A percentile compares a stretch with the other conserved stretches of the same genome.
phyloP scores from a whole-genome alignment of 2,113 vertebrate genomes.

The Odocoileus virginianus region DNA sequence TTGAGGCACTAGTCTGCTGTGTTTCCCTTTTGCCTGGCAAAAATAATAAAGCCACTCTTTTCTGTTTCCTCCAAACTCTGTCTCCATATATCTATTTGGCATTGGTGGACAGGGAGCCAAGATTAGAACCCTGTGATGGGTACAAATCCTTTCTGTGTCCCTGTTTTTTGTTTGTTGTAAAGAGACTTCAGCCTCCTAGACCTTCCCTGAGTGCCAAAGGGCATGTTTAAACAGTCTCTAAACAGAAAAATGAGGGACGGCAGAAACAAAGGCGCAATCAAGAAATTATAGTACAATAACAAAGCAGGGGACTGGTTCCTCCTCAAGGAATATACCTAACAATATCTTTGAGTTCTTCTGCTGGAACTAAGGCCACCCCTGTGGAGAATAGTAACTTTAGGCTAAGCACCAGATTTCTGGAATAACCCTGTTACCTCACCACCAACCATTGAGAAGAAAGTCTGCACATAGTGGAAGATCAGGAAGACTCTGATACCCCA shows the following conservation, averaged over 20 bases:
- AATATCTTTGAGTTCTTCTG: neutral
- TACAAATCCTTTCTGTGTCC: neutral
- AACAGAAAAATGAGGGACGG: neutral
- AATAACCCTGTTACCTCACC: neutral
- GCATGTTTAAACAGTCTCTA: neutral
- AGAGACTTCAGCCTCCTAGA: neutral
- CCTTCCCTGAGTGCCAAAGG: neutral
- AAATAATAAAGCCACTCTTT: neutral
- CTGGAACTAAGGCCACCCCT: neutral
- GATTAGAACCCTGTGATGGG: neutral
- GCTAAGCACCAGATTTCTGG: neutral
- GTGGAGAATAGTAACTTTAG: neutral
- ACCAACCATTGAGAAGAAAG: neutral
- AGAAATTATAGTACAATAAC: neutral
- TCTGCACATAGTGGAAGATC: neutral
- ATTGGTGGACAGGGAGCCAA: neutral
- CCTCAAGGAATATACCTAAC: neutral
- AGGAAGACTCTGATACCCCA: neutral
- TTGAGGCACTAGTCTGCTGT: neutral
- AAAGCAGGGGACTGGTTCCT: neutral
- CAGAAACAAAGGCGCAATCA: neutral
- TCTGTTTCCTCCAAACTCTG: neutral
- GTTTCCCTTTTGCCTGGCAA: neutral
- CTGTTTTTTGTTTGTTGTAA: neutral
- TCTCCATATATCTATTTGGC: neutral